A percentile compares a stretch with the other conserved stretches of the same genome.
These are phyloP conservation scores for Daphoenositta chrysoptera DNA, from an alignment of 2,113 vertebrate genomes.

Conservation along the genomic window DNA sequence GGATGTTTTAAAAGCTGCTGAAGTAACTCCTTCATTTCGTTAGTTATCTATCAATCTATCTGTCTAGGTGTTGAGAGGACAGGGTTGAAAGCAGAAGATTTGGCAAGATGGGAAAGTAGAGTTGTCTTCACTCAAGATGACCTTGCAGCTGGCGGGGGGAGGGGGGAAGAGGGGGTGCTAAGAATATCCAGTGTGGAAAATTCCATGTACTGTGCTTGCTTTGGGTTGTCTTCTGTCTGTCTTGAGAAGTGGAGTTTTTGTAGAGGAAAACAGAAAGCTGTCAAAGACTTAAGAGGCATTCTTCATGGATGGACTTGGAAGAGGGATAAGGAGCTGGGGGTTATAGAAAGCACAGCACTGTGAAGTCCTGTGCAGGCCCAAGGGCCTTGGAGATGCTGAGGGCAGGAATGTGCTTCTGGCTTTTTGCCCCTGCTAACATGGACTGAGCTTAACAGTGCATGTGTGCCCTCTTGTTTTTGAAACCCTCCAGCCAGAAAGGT, in stretches of 20 bases:
- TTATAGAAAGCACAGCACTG: not conserved
- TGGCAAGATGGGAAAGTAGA: not conserved
- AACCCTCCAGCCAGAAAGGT: too few species aligned
- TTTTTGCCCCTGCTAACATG: not conserved
- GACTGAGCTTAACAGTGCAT: not conserved
- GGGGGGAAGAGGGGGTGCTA: rapidly evolving
- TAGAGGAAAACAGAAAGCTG: not conserved
- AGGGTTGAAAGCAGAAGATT: not conserved
- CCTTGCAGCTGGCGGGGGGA: not conserved
- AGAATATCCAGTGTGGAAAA: not conserved
- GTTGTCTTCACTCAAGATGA: not conserved
- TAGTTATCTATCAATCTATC: not conserved
- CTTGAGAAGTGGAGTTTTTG: not conserved
- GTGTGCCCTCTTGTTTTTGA: not conserved
- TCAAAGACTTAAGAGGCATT: not conserved
- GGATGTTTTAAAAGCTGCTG: not conserved
- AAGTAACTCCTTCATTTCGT: not conserved
- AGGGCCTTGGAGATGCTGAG: not conserved
- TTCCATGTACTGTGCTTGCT: not conserved
- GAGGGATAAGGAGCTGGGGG: not conserved
- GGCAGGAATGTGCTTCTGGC: not conserved
- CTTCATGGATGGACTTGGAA: not conserved
- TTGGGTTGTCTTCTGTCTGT: not conserved
- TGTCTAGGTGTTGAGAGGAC: not conserved
- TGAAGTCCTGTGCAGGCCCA: not conserved